Evolutionary conservation across 35 echinoderm and acorn worm species (phyloP).

Genomic region (Hemicentrotus pulcherrimus): DNA sequence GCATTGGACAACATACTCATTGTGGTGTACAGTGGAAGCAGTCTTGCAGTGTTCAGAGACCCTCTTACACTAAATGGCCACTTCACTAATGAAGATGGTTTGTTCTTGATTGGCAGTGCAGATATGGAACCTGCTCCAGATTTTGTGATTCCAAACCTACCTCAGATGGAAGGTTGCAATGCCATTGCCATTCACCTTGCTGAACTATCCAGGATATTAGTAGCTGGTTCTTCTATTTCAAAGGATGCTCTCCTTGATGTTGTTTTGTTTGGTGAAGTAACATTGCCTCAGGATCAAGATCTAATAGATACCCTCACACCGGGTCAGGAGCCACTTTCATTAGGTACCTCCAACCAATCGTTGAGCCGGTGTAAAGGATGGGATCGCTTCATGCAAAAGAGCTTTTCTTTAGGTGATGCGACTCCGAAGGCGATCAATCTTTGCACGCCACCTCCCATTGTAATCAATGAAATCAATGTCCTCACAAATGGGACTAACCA

Average conservation of each 20-base stretch:
- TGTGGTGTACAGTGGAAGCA: slow-evolving; percentile 61
- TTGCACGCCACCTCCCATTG: slow-evolving; percentile 61
- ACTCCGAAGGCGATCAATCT: slow-evolving; percentile 61
- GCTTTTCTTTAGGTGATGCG: slow-evolving; percentile 48
- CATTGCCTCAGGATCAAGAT: not conserved
- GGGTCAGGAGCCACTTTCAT: slow-evolving; percentile 50
- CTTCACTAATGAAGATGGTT: slow-evolving; percentile 69
- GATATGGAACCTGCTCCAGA: slow-evolving; percentile 54
- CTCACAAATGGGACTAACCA: slow-evolving; percentile 21
- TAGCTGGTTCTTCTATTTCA: slow-evolving; percentile 54
- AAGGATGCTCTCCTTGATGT: slow-evolving; percentile 71
- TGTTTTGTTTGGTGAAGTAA: slow-evolving; percentile 72
- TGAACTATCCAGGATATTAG: slow-evolving; percentile 52
- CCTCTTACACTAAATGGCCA: slow-evolving; percentile 60
- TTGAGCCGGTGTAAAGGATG: slow-evolving; percentile 84
- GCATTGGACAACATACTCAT: slow-evolving; percentile 63
- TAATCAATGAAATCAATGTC: slow-evolving; percentile 94
- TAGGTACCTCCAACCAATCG: slow-evolving; percentile 52
- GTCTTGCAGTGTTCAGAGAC: slow-evolving; percentile 48
- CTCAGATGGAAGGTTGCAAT: slow-evolving; percentile 59
- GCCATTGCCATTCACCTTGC: slow-evolving; percentile 73
- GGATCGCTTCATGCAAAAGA: slow-evolving; percentile 49
- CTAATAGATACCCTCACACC: slow-evolving; percentile 56
- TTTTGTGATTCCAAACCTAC: not conserved
- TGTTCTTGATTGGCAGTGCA: slow-evolving; percentile 62